Percentiles rank a stretch among this genome's conserved stretches.
Evolutionary conservation across 2,113 vertebrate genomes (phyloP).

Genomic region (Gnathonemus longibarbis): DNA sequence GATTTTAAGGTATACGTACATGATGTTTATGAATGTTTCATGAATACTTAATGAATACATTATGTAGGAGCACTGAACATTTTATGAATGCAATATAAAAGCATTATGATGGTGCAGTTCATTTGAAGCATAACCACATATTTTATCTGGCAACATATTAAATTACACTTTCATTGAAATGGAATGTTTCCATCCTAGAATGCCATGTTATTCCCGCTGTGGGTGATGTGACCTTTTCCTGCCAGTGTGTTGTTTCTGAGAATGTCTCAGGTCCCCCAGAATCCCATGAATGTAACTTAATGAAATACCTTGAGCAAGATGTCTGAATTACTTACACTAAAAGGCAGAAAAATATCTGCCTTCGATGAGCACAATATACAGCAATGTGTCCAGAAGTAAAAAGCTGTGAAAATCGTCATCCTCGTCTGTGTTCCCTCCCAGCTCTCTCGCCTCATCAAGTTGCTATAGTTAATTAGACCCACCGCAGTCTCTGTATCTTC

Average conservation of each 20-base stretch:
- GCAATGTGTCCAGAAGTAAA: neutral
- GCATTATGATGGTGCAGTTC: no score
- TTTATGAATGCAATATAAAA: no score
- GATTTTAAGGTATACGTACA: no score
- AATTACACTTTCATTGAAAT: neutral
- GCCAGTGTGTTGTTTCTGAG: neutral
- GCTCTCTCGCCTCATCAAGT: neutral
- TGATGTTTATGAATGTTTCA: no score
- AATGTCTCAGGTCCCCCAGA: neutral
- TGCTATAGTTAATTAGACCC: neutral
- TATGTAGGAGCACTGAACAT: no score
- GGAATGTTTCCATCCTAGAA: neutral
- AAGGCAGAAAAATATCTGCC: neutral
- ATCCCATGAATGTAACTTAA: neutral
- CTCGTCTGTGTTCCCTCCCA: neutral
- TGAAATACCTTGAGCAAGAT: neutral
- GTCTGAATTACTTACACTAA: neutral
- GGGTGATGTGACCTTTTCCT: neutral
- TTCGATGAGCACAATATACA: neutral
- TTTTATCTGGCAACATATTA: neutral
- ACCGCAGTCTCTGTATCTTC: neutral
- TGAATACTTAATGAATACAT: no score
- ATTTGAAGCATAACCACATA: neutral
- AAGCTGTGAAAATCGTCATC: neutral
- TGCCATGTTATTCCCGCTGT: neutral